Evolutionary conservation across 1,140 invertebrate genomes (phyloP).

Genomic region (Tetramorium parvispinum): DNA sequence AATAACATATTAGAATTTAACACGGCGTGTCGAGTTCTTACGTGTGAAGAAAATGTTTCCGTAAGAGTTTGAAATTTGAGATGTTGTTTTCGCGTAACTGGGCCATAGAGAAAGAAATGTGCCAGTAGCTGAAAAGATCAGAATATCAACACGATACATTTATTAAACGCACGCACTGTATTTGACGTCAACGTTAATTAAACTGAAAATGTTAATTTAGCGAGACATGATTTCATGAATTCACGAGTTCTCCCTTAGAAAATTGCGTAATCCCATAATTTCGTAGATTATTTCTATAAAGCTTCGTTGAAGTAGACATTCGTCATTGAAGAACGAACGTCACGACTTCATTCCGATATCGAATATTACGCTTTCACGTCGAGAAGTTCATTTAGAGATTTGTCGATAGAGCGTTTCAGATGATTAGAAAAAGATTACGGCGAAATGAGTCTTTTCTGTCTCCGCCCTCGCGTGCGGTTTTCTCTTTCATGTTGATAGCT

Average conservation of each 20-base stretch:
- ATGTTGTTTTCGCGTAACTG: neutral
- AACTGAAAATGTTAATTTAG: neutral
- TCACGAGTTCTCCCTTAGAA: neutral
- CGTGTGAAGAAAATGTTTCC: neutral
- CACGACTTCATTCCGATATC: constrained; percentile 37
- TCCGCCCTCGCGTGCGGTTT: neutral
- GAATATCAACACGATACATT: neutral
- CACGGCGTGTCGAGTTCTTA: neutral
- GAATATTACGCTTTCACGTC: constrained; percentile 45
- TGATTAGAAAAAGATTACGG: constrained; percentile 54
- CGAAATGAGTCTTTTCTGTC: constrained; percentile 45
- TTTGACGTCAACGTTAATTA: constrained; percentile 6
- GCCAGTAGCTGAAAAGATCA: neutral
- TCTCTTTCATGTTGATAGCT: constrained; percentile 48
- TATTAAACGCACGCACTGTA: neutral
- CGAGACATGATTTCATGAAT: constrained; percentile 10
- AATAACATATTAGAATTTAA: neutral
- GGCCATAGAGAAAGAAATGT: neutral
- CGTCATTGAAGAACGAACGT: constrained; percentile 26
- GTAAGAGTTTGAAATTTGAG: neutral
- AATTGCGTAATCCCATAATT: constrained; percentile 25
- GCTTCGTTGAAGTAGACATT: neutral
- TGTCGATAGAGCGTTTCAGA: constrained; percentile 33
- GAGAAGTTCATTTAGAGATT: constrained; percentile 39
- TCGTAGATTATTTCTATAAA: constrained; percentile 14